These are phyloP conservation scores for Caenorhabditis macrosperma DNA, from an alignment of 2,888 invertebrate genomes.

Conservation along the genomic window DNA sequence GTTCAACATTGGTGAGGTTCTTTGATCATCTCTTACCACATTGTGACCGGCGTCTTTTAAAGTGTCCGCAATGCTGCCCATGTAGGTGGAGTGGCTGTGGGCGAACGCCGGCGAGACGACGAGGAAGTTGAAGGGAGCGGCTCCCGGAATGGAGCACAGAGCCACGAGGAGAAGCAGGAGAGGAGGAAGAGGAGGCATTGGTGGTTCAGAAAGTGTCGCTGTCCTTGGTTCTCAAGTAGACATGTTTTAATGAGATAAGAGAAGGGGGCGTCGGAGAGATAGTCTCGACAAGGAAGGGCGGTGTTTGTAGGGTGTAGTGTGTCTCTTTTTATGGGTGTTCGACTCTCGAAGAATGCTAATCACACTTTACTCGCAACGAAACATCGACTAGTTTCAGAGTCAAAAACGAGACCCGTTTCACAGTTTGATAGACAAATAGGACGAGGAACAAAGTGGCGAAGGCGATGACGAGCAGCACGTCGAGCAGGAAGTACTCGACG, in stretches of 20 bases:
- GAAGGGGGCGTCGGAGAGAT: too few relatives aligned
- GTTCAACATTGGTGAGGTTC: neutral
- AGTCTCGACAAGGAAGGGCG: neutral
- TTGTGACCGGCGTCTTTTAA: slow-evolving; percentile 57
- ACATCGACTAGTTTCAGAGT: neutral
- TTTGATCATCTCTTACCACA: slow-evolving; percentile 47
- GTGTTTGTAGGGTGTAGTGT: slow-evolving; percentile 1
- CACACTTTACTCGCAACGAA: neutral
- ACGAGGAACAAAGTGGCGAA: neutral
- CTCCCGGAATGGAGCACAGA: neutral
- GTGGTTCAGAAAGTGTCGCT: too few relatives aligned
- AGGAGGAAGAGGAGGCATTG: neutral
- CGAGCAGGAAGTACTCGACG: slow-evolving; percentile 5
- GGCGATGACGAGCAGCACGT: neutral
- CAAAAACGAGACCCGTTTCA: neutral
- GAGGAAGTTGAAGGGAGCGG: slow-evolving; percentile 24
- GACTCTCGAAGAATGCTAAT: slow-evolving; percentile 1
- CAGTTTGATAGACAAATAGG: neutral
- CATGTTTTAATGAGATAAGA: too few relatives aligned
- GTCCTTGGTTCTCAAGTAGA: too few relatives aligned
- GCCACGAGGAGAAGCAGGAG: neutral
- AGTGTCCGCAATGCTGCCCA: slow-evolving; percentile 55
- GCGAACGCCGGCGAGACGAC: slow-evolving; percentile 47
- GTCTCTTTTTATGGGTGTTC: neutral
- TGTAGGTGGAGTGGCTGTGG: slow-evolving; percentile 53